Evolutionary conservation across 2,888 invertebrate species (phyloP), one percentile per base, ranked within the genome.

Genomic region (Leptura quadrifasciata): DNA sequence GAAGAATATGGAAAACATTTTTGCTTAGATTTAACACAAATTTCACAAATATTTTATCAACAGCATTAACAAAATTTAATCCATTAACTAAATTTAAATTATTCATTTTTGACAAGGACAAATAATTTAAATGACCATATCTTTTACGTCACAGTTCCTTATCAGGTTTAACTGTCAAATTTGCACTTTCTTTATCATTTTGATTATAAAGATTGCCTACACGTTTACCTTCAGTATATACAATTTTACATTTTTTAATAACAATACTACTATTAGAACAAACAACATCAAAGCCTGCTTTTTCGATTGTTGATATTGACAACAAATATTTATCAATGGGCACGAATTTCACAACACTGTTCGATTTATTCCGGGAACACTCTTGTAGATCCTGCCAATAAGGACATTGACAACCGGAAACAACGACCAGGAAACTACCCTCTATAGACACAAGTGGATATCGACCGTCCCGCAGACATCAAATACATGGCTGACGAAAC

Each of bases 101-200:
- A 55, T 20, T 64, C 5, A 72, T 72, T 72, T 72, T 21, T 20
- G 20, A 54, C 21, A 72, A 20, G 54, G 57, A 72, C 1, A 20
- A 18, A 64, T 72, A 20, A 64, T 72, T 72, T 24, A 72, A 31
- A 72, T 64, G 72, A 20, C 64, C 72, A 72, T 55, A 72, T 31
- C 72, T 54, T 55, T 72, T 55, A 64, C 64, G 72, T 64, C 72
- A 72, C 20, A 72, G 39, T 18, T 54, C 57, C 15, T 47, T 39
- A 64, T 64, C 64, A 31, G 31, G 17, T 35, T 52, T 18, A 47
- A 47, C 21, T 20, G 64, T 47, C 39, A 64, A 64, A 64, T 64
- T 20, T 64, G 64, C 64, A 20, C 20, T 20, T 20, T 39, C 21
- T 18, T 47, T n/a, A 21, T 39, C 20, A 47, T 39, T 20, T 1